A percentile compares a stretch with the other conserved stretches of the same genome.
These are phyloP conservation scores for Drosophila dives DNA, from an alignment of 2,888 invertebrate species.

Conservation along the genomic window DNA sequence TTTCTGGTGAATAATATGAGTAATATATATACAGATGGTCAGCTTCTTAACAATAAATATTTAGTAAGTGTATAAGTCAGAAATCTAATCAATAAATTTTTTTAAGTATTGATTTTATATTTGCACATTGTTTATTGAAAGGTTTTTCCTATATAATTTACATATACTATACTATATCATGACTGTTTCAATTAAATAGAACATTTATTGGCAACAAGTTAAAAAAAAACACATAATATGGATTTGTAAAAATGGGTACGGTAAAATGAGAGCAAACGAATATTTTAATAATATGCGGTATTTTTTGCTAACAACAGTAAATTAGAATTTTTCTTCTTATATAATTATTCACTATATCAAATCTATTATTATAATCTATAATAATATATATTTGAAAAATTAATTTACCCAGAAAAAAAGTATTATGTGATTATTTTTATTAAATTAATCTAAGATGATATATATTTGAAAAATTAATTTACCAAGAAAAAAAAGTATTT, in stretches of 20 bases:
- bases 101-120: background rate
- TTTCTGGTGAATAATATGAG: background rate
- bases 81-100: background rate
- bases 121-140: background rate
- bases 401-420: background rate
- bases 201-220: slow-evolving; percentile 5
- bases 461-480: background rate
- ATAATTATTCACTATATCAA: background rate
- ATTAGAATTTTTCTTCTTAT: background rate
- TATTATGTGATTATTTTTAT: background rate
- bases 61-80: background rate
- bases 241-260: background rate
- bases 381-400: background rate
- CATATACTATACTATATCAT: background rate
- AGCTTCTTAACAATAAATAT: background rate
- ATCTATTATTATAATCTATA: background rate
- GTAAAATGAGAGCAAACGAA: background rate
- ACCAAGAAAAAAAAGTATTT: background rate
- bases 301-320: background rate
- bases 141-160: background rate
- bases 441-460: background rate
- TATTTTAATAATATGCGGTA: background rate
- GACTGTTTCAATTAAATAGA: slow-evolving; percentile 3
- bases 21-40: background rate
- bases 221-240: slow-evolving; percentile 12